phyloP scores from a whole-genome alignment of 2,888 invertebrate species.

The Caradrina clavipalpis region DNA sequence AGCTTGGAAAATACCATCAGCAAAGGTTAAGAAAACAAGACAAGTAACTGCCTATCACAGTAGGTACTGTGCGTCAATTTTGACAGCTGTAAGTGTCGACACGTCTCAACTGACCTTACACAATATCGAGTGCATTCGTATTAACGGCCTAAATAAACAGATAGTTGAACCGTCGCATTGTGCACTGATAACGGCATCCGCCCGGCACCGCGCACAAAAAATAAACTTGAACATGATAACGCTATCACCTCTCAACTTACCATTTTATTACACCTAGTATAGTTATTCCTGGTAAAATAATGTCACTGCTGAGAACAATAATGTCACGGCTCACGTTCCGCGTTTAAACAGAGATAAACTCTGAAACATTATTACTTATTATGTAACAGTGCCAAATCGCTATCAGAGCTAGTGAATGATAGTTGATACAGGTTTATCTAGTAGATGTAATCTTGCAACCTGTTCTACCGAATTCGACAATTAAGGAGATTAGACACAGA shows the following conservation, averaged over 20 bases:
- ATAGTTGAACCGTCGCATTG: slow-evolving; percentile 67
- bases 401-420: slow-evolving; percentile 12
- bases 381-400: slow-evolving; percentile 30
- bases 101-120: slow-evolving; percentile 83
- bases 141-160: slow-evolving; percentile 79
- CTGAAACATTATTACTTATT: slow-evolving; percentile 21
- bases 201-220: slow-evolving; percentile 74
- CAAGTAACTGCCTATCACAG: slow-evolving; percentile 3
- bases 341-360: slow-evolving; percentile 25
- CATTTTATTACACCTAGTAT: slow-evolving; percentile 50
- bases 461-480: slow-evolving; percentile 20
- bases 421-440: slow-evolving; percentile 19
- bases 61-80: slow-evolving; percentile 34
- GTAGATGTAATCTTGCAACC: slow-evolving; percentile 12
- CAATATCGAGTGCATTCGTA: slow-evolving; percentile 76
- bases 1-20: slow-evolving; percentile 21
- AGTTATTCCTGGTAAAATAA: slow-evolving; percentile 54
- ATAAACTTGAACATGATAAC: slow-evolving; percentile 74
- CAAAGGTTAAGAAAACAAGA: slow-evolving; percentile 18
- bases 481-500: slow-evolving; percentile 7
- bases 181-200: slow-evolving; percentile 85
- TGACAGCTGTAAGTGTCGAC: slow-evolving; percentile 57
- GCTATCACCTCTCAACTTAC: slow-evolving; percentile 64
- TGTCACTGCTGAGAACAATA: slow-evolving; percentile 38
- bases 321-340: slow-evolving; percentile 48